These are phyloP conservation scores for Carapus acus DNA, from an alignment of 2,797 vertebrate species.

Conservation along the genomic window DNA sequence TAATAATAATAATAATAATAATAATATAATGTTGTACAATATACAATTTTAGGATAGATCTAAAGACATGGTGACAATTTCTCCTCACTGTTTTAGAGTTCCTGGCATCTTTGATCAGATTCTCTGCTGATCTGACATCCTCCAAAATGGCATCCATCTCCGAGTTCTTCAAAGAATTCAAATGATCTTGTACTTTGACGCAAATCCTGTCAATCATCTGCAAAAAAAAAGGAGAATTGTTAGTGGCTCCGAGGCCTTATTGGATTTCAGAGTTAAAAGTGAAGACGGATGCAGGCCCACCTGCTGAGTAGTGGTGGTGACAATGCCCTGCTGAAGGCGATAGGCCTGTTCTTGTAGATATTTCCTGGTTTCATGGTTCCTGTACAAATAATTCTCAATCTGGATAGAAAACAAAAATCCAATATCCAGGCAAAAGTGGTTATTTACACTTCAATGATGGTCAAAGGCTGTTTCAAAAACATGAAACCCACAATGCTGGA, in stretches of 20 bases:
- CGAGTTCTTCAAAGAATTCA: conserved; percentile 89
- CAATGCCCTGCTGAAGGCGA: conserved; percentile 93
- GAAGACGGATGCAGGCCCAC: conserved; percentile 54
- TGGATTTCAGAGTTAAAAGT: neutral
- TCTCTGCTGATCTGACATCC: conserved; percentile 87
- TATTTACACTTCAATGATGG: neutral
- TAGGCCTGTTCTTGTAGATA: conserved; percentile 96
- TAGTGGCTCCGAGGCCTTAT: neutral
- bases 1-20: too few species aligned
- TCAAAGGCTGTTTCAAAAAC: neutral
- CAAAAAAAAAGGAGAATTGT: conserved; percentile 7
- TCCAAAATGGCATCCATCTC: conserved; percentile 82
- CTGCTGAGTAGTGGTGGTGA: conserved; percentile 97
- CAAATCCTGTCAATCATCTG: conserved; percentile 98
- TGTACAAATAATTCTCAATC: conserved; percentile 96
- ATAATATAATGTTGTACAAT: too few species aligned
- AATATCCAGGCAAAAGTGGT: too few species aligned
- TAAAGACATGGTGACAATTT: neutral
- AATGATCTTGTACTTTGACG: conserved; percentile 96
- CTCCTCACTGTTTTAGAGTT: conserved; percentile 92
- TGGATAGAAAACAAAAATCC: conserved; percentile 45
- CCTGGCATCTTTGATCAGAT: conserved; percentile 89
- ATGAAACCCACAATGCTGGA: too few species aligned
- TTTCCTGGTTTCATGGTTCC: conserved; percentile 94
- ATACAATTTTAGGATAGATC: too few species aligned